Evolutionary conservation across 2,888 invertebrate species (phyloP).

Genomic region (Bunonema sp.): DNA sequence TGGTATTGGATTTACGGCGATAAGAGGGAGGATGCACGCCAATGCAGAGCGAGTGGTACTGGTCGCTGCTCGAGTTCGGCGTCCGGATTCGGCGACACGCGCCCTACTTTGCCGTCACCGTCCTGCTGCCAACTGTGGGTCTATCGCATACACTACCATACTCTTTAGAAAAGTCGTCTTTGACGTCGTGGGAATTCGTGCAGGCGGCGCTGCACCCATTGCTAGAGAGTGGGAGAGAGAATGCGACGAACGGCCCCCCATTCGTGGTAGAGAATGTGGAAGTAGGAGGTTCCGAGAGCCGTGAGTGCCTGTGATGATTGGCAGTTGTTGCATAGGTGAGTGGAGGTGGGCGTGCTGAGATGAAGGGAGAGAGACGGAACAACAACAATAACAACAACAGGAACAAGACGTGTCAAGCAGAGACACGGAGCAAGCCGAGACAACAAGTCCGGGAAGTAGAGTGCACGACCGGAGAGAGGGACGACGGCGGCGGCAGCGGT

Average conservation of each 20-base stretch:
- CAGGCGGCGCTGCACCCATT: background rate
- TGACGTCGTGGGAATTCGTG: no score
- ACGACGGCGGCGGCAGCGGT: background rate
- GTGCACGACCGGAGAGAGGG: background rate
- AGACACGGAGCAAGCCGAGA: background rate
- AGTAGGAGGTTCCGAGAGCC: no score
- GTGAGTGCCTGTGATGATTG: no score
- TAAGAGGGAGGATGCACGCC: background rate
- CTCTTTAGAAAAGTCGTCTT: no score
- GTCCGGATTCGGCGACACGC: conserved; percentile 31
- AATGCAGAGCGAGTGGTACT: conserved; percentile 30
- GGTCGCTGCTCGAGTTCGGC: conserved; percentile 42
- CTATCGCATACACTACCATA: background rate
- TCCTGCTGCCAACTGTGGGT: conserved; percentile 28
- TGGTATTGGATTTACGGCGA: conserved; percentile 5
- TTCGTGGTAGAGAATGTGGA: no score
- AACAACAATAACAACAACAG: no score
- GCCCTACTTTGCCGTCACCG: conserved; percentile 29
- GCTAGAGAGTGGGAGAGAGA: no score
- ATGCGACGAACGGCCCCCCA: no score
- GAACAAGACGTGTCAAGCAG: no score
- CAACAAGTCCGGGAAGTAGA: background rate
- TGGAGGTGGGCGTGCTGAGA: no score
- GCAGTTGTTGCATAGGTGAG: no score
- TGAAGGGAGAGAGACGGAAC: no score